phyloP scores from a whole-genome alignment of 2,797 vertebrate genomes.

The Zalophus californianus region DNA sequence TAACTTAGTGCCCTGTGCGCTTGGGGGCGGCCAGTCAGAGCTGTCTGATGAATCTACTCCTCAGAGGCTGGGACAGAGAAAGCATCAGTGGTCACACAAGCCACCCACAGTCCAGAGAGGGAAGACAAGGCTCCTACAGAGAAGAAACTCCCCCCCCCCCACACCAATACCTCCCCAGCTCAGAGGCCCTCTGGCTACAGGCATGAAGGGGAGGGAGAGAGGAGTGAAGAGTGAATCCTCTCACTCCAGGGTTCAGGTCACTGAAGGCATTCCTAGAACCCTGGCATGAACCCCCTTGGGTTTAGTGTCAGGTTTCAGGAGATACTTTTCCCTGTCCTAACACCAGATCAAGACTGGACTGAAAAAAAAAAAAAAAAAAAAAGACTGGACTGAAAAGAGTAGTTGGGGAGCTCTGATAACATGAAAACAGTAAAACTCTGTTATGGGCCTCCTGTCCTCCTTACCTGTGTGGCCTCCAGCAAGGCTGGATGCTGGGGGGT shows the following conservation, averaged over 20 bases:
- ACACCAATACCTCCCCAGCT: not conserved
- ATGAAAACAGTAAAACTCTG: slow-evolving; percentile 74
- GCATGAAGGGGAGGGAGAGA: not conserved
- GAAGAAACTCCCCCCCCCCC: not conserved
- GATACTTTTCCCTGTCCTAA: slow-evolving; percentile 35
- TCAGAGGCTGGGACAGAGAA: slow-evolving; percentile 61
- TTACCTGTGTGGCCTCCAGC: slow-evolving; percentile 60
- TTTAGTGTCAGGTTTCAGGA: not conserved
- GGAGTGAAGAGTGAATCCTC: not conserved
- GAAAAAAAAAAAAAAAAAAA: too few species aligned
- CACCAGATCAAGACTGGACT: not conserved
- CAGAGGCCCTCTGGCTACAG: not conserved
- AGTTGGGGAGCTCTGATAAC: slow-evolving; percentile 55
- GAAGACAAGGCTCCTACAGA: slow-evolving; percentile 76
- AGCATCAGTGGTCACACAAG: slow-evolving; percentile 65
- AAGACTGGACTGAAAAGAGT: not conserved
- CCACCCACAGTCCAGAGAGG: slow-evolving; percentile 50
- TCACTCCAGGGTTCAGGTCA: not conserved
- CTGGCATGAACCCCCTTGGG: not conserved
- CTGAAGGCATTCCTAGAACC: slow-evolving; percentile 66
- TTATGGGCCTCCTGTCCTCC: slow-evolving; percentile 63
- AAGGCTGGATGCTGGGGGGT: not conserved
- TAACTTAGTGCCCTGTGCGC: not conserved
- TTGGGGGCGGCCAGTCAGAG: not conserved
- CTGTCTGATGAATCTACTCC: slow-evolving; percentile 50